Evolutionary conservation across 2,113 vertebrate species (phyloP).

Genomic region (Pterocles burchelli): DNA sequence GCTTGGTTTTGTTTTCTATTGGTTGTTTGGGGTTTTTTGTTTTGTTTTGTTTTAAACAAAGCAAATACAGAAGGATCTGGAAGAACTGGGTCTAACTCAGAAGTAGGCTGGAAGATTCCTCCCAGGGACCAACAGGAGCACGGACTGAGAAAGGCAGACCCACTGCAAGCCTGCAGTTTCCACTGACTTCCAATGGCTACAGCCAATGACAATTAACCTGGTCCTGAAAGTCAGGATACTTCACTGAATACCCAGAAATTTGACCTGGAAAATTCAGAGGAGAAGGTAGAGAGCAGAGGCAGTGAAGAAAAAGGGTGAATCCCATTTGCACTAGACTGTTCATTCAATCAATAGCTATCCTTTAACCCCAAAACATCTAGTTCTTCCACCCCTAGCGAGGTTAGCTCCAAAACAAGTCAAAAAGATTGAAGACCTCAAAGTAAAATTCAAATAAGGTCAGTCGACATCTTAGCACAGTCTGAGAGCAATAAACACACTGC

Average conservation of each 20-base stretch:
- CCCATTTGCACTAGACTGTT: not conserved
- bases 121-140: not conserved
- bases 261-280: not conserved
- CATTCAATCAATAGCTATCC: not conserved
- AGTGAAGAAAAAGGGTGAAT: not conserved
- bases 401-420: not conserved
- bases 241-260: not conserved
- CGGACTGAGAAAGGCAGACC: not conserved
- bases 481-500: not conserved
- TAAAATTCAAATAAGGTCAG: not conserved
- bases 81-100: not conserved
- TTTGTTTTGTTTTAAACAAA: not conserved
- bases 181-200: not conserved
- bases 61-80: not conserved
- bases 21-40: not conserved
- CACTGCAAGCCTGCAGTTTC: not conserved
- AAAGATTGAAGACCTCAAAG: not conserved
- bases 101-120: not conserved
- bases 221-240: not conserved
- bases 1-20: not conserved
- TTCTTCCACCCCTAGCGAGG: not conserved
- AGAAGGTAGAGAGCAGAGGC: not conserved
- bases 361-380: not conserved
- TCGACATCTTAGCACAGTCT: not conserved
- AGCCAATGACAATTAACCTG: not conserved